Percentiles rank a stretch among this genome's conserved stretches.
Evolutionary conservation across 2,888 invertebrate genomes (phyloP).

Genomic region (Nipponacmea schrenckii): DNA sequence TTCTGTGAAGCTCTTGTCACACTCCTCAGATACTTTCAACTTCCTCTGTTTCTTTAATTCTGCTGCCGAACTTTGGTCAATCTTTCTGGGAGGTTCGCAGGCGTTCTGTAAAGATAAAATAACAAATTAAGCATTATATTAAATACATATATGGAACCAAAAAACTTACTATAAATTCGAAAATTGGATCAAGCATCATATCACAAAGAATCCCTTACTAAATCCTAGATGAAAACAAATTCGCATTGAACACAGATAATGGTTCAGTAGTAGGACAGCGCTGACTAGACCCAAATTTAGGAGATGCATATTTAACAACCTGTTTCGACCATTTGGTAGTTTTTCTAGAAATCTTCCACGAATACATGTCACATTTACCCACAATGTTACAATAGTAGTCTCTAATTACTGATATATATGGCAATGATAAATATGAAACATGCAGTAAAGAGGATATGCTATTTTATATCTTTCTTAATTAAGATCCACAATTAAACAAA

Average conservation of each 20-base stretch:
- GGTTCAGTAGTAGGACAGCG: no score
- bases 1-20: neutral
- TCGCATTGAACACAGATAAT: no score
- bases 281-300: no score
- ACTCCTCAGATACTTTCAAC: neutral
- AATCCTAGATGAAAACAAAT: no score
- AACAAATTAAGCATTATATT: no score
- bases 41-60: neutral
- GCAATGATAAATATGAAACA: neutral
- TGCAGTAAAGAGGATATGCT: slow-evolving; percentile 4
- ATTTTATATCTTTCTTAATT: slow-evolving; percentile 7
- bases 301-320: neutral
- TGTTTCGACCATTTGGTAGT: slow-evolving; percentile 1
- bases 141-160: no score
- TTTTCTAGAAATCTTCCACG: slow-evolving; percentile 1
- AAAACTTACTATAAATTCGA: no score
- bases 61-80: neutral
- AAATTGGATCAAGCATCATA: no score
- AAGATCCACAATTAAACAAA: slow-evolving; percentile 7
- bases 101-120: neutral
- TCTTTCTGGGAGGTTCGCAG: neutral
- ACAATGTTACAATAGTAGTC: no score
- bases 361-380: neutral
- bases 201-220: no score
- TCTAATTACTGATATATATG: no score